Evolutionary conservation across 1,140 invertebrate genomes (phyloP).

Genomic region (Micrasema minimum): DNA sequence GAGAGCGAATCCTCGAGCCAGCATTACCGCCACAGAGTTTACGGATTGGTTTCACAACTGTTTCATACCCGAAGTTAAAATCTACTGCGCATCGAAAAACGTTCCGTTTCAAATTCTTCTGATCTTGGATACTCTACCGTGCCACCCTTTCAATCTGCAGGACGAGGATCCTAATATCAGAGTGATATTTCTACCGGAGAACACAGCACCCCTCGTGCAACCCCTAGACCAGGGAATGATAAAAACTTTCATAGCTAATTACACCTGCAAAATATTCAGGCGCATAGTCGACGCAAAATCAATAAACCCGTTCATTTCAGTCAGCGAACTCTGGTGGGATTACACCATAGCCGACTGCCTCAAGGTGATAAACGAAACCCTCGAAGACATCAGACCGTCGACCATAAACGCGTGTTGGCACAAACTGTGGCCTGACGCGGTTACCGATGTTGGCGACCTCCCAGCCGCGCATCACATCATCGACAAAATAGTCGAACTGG

Average conservation of each 20-base stretch:
- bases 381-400: conserved; percentile 38
- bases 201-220: conserved; percentile 63
- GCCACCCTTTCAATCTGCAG: conserved; percentile 57
- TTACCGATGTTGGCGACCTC: neutral
- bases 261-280: conserved; percentile 37
- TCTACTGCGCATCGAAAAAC: conserved; percentile 56
- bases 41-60: conserved; percentile 57
- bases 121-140: conserved; percentile 62
- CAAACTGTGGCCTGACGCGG: conserved; percentile 36
- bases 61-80: conserved; percentile 56
- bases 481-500: conserved; percentile 33
- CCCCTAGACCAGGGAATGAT: conserved; percentile 52
- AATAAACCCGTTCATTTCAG: conserved; percentile 12
- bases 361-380: conserved; percentile 15
- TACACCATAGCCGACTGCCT: conserved; percentile 42
- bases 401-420: conserved; percentile 44
- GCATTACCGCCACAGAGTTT: conserved; percentile 57
- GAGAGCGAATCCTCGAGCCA: conserved; percentile 58
- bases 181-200: conserved; percentile 61
- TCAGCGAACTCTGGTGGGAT: conserved; percentile 43
- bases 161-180: conserved; percentile 57
- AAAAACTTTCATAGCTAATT: conserved; percentile 31
- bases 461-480: conserved; percentile 10
- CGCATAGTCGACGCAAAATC: conserved; percentile 37
- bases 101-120: conserved; percentile 62